Conservation (phyloP, 2,888 invertebrate species). For the Empis stercorea region DNA sequence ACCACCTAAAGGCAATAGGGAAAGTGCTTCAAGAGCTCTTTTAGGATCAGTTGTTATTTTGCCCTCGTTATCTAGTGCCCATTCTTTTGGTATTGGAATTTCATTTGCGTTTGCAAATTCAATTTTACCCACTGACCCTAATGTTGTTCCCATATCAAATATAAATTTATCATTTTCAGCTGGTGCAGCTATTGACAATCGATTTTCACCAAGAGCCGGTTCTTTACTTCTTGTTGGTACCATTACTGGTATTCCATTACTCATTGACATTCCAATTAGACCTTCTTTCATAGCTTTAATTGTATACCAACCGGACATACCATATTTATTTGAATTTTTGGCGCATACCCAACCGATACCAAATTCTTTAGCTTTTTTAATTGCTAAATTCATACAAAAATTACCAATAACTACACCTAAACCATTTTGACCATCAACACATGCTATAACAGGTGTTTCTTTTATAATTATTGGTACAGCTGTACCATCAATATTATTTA, state of each 20-base stretch:
- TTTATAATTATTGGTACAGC: conserved; percentile 54
- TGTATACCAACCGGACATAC: conserved; percentile 78
- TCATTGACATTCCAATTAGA: conserved; percentile 74
- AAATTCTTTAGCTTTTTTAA: conserved; percentile 61
- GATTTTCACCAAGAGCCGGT: conserved; percentile 80
- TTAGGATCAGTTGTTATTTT: conserved; percentile 53
- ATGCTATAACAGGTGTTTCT: conserved; percentile 54
- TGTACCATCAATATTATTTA: conserved; percentile 47
- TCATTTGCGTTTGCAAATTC: conserved; percentile 72
- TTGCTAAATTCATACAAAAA: conserved; percentile 66
- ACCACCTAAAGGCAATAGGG: conserved; percentile 64
- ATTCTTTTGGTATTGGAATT: conserved; percentile 64
- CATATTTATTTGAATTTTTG: conserved; percentile 76
- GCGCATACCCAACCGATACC: conserved; percentile 77
- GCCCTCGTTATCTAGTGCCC: conserved; percentile 64
- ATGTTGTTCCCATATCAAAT: conserved; percentile 91
- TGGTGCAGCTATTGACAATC: conserved; percentile 65
- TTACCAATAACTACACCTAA: conserved; percentile 71
- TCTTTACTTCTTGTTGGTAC: conserved; percentile 72
- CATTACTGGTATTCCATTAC: conserved; percentile 83
- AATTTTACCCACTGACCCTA: conserved; percentile 87
- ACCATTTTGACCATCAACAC: conserved; percentile 70
- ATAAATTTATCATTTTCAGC: conserved; percentile 62
- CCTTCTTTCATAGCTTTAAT: conserved; percentile 58
- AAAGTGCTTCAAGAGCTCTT: conserved; percentile 43